These are phyloP conservation scores for Diarsia rubi DNA, from an alignment of 2,888 invertebrate species.

Conservation along the genomic window DNA sequence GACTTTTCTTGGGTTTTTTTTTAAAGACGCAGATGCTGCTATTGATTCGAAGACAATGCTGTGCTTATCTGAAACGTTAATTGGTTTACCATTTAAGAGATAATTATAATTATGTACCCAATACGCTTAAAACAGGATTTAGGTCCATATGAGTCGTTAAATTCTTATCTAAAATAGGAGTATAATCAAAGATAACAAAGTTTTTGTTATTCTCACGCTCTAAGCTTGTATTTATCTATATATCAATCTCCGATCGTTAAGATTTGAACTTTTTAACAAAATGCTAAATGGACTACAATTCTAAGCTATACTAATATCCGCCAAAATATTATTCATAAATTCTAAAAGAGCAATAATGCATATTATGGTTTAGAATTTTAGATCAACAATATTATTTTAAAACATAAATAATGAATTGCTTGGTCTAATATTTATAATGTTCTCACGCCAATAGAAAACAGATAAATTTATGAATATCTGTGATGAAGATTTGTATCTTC, in stretches of 20 bases:
- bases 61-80: neutral
- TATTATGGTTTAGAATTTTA: constrained; percentile 7
- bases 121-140: neutral
- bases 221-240: constrained; percentile 25
- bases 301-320: neutral
- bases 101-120: neutral
- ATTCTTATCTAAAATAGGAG: constrained; percentile 19
- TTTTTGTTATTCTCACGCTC: constrained; percentile 14
- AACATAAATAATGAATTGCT: constrained; percentile 22
- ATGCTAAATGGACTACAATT: constrained; percentile 5
- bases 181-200: constrained; percentile 13
- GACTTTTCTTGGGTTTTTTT: neutral
- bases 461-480: constrained; percentile 18
- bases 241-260: constrained; percentile 30
- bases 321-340: constrained; percentile 16
- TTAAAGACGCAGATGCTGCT: neutral
- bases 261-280: constrained; percentile 10
- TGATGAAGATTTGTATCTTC: constrained; percentile 16
- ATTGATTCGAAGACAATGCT: neutral
- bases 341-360: neutral
- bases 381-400: constrained; percentile 30
- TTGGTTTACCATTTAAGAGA: neutral
- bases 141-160: neutral
- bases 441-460: constrained; percentile 20
- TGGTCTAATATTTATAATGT: neutral